Base-by-base conservation (phyloP, 2,888 invertebrate genomes). In the Heteromyza rotundicornis region DNA sequence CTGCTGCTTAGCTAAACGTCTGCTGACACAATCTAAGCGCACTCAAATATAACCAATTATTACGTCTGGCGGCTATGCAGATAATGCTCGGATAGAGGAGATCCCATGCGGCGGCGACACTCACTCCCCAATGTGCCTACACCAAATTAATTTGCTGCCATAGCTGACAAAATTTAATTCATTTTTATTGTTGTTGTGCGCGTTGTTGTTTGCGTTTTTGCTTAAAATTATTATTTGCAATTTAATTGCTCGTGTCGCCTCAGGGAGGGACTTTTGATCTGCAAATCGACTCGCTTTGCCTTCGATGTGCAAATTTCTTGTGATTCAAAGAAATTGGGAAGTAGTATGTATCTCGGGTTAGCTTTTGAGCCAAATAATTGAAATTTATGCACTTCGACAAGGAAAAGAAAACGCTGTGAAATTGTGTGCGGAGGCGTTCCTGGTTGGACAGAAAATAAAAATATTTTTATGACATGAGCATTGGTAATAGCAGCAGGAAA, bases 141-240 rank as follows among this genome's bases (percentile, higher is more conserved):
- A 19, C 14, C 14, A 17, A 47, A 47, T 47, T 47, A 47, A 47
- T 47, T 47, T 47, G 47, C 47, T 47, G 47, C 27, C 27, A 27
- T 27, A 27, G 10, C 27, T 27, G 5, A 27, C 5, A 27, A 27
- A 27, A 27, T 27, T 27, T 5, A 5, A 5, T 7, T 14, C 40
- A 40, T 40, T 12, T 40, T 40, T 40, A n/a, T n/a, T 40, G 40
- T 7, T 40, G 40, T 40, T 40, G 40, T 40, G n/a, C n/a, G n/a
- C n/a, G n/a, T n/a, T n/a, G n/a, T n/a, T 40, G 40, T n/a, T 8
- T 3, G 19, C 19, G 3, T 40, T 27, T 3, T n/a, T 10, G 36
- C 35, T n/a, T 19, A 72, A 72, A 70, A 69, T 71, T 67, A 74
- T 73, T 70, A 74, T 74, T 74, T 64, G 69, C 74, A 71, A 75